Base-by-base conservation (phyloP, 2,797 vertebrate genomes). In the Schizothorax lantsangensis region DNA sequence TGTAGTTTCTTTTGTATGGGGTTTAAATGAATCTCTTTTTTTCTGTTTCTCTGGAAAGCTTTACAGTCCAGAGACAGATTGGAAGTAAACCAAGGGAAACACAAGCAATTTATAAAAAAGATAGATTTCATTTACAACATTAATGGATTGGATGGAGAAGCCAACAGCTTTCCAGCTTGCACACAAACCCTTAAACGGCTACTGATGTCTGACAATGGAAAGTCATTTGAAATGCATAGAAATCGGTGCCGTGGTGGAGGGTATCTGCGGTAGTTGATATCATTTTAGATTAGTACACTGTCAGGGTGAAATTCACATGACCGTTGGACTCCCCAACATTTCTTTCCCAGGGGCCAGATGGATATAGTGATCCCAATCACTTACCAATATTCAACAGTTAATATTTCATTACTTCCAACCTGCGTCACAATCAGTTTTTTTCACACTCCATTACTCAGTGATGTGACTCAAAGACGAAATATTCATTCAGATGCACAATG, bases 221-320 rank as follows among this genome's bases (percentile, higher is more conserved):
- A 87, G 87, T 80, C 66, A 89, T 86, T 77, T 83, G 52, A 92
- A 84, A 91, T 91, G 80, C 84, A 66, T 75, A 86, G 86, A 88
- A 88, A 78, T 77, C 59, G 49, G 87, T 79, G 23, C 47, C 1
- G 54, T 90, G 84, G 73, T 62, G 15, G 57, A 68, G 88, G 73
- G 79, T 86, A 64, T 66, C 81, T 59, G 82, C 19, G 21, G 57
- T 69, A 84, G 69, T 85, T 79, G 36, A 88, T 80, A 82, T 87
- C 83, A 79, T 88, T 87, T 86, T 73, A 84, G 88, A 92, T 90
- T 85, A 87, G 86, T 91, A 84, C 73, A 91, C 89, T 87, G 89
- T 2, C n/a, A 62, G 40, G 78, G 80, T 57, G 77, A 84, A 88
- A 87, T 38, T 59, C 80, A 92, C 89, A 88, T 82, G 79, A 85